Evolutionary conservation across 2,113 vertebrate species (phyloP), one percentile per base, ranked within the genome.

Genomic region (Ammospiza nelsoni): DNA sequence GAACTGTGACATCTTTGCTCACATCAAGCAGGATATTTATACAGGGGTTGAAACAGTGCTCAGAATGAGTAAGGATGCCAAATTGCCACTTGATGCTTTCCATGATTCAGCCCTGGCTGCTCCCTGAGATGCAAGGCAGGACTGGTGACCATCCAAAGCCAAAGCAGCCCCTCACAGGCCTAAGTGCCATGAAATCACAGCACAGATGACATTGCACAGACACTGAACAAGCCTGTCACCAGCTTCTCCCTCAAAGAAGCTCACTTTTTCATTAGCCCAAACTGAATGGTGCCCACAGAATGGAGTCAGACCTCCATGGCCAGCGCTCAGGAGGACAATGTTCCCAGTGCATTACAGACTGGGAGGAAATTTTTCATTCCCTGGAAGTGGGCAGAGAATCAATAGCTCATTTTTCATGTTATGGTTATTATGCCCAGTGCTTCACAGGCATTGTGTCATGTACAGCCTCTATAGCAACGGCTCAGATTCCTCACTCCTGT

Each of bases 391-490:
- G 93, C 55, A 96, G 78, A 92, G 95, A 91, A 94, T 91, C 95
- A 92, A 92, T 87, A 90, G 79, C 82, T 95, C 89, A 82, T 94
- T 95, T 95, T 92, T 94, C 89, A 92, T 39, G 87, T 95, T 94
- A 73, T 5, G 24, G 91, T 83, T 95, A 94, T 96, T 92, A 90
- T 87, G 87, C 81, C 91, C 82, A 80, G 84, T 67, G 94, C 63
- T 94, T 67, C 87, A 62, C 1, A 2, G 90, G 61, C 72, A 74
- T 39, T 86, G 90, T 92, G 80, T 87, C 91, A 77, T 68, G 63
- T 55, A 72, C 52, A 89, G 84, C 71, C 78, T 85, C 87, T 88
- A 69, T 62, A 92, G 87, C 82, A 95, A 93, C 39, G 0, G 71
- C 87, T 92, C 54, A 80, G 71, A 85, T 74, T 74, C 78, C 63